These are phyloP conservation scores for Pachycephala philippinensis DNA, from an alignment of 2,113 vertebrate species.

Conservation along the genomic window DNA sequence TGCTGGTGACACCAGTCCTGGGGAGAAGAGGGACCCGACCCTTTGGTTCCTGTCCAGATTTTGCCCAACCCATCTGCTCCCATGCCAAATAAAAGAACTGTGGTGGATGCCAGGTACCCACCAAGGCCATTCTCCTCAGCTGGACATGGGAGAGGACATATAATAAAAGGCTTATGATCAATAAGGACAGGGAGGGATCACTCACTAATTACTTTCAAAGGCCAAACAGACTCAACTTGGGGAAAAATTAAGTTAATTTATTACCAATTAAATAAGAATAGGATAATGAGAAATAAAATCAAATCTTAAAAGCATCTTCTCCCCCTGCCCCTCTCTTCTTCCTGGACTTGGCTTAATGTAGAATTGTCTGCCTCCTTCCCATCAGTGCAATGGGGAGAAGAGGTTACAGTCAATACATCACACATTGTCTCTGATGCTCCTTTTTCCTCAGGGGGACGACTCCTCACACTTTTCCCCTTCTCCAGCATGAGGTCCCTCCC, in stretches of 20 bases:
- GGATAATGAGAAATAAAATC: neutral
- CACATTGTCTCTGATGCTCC: neutral
- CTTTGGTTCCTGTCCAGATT: neutral
- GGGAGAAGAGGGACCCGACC: neutral
- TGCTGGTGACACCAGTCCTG: neutral
- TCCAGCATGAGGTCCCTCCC: neutral
- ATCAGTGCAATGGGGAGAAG: neutral
- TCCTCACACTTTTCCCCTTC: neutral
- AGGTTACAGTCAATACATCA: neutral
- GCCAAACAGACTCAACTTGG: neutral
- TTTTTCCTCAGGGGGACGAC: neutral
- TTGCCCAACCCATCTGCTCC: neutral
- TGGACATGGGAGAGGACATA: neutral
- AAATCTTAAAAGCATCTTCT: neutral
- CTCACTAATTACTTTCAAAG: neutral
- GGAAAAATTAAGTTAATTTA: neutral
- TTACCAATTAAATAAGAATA: neutral
- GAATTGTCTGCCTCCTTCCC: neutral
- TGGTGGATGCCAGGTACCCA: neutral
- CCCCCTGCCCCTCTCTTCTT: fast-evolving
- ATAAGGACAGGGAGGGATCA: neutral
- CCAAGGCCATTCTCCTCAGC: neutral
- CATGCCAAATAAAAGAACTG: neutral
- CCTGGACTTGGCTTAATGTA: neutral
- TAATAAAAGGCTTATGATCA: neutral